Evolutionary conservation across 1,140 invertebrate species (phyloP).

Genomic region (Rhizoglyphus robini): DNA sequence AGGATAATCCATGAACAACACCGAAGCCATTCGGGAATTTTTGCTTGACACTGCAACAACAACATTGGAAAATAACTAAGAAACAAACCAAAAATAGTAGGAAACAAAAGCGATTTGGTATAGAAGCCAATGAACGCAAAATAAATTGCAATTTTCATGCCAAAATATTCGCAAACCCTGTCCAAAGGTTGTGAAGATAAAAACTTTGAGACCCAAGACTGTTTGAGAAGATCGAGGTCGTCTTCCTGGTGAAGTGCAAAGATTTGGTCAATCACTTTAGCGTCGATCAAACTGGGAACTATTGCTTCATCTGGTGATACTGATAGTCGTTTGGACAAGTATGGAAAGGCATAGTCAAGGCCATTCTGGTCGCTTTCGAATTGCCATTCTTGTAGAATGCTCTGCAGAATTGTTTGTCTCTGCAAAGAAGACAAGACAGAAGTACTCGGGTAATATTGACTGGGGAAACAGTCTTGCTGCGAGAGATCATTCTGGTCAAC

Average conservation of each 20-base stretch:
- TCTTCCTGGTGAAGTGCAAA: constrained; percentile 15
- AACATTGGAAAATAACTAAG: constrained; percentile 27
- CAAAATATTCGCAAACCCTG: constrained; percentile 64
- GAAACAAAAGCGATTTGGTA: constrained; percentile 52
- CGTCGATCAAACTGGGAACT: constrained; percentile 5
- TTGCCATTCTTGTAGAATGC: background rate
- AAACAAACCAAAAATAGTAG: constrained; percentile 54
- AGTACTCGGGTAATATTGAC: background rate
- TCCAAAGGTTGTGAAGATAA: constrained; percentile 1
- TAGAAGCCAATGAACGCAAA: constrained; percentile 64
- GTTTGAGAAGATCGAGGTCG: constrained; percentile 1
- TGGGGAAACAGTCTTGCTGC: background rate
- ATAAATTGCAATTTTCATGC: constrained; percentile 64
- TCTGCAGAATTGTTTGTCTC: constrained; percentile 13
- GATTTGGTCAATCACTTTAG: constrained; percentile 2
- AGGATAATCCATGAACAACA: background rate
- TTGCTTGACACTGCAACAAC: too few species aligned
- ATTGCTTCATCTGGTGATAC: background rate
- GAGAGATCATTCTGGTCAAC: background rate
- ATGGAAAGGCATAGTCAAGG: background rate
- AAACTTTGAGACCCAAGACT: constrained; percentile 9
- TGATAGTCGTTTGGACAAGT: background rate
- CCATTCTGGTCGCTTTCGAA: background rate
- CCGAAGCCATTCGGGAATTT: constrained; percentile 76
- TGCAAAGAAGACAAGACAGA: background rate